Conservation (phyloP, 2,797 vertebrate species). For the Amazonetta brasiliensis region DNA sequence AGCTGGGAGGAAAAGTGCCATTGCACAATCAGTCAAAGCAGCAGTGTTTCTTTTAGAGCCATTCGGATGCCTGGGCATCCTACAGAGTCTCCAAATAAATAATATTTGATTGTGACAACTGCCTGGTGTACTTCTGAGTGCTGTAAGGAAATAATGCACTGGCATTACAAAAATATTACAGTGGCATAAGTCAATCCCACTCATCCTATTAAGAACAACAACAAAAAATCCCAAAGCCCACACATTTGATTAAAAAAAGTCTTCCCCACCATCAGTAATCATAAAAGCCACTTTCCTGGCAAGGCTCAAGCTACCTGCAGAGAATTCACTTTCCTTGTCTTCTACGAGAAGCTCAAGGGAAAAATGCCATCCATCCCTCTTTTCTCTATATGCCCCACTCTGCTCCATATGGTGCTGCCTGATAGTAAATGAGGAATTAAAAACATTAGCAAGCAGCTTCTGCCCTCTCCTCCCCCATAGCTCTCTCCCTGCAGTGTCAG, state of each 20-base stretch:
- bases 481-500: background rate
- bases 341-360: constrained; percentile 36
- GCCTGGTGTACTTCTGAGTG: background rate
- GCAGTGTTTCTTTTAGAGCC: constrained; percentile 32
- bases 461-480: background rate
- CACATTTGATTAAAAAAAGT: background rate
- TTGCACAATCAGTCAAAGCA: constrained; percentile 61
- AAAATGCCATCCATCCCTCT: constrained; percentile 30
- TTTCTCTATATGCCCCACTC: background rate
- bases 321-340: constrained; percentile 54
- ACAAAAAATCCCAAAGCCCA: background rate
- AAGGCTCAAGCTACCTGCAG: constrained; percentile 53
- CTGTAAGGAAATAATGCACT: constrained; percentile 1
- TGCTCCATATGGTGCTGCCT: constrained; percentile 55
- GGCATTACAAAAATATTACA: constrained; percentile 15
- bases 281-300: constrained; percentile 44
- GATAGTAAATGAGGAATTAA: constrained; percentile 68
- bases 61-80: constrained; percentile 32
- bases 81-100: constrained; percentile 42
- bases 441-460: constrained; percentile 37
- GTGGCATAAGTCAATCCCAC: background rate
- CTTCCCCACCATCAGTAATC: background rate
- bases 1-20: constrained; percentile 43
- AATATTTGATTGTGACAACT: constrained; percentile 54
- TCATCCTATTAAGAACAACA: background rate